Conservation (phyloP, 2,888 invertebrate species). For the Drosophila buzzatii region DNA sequence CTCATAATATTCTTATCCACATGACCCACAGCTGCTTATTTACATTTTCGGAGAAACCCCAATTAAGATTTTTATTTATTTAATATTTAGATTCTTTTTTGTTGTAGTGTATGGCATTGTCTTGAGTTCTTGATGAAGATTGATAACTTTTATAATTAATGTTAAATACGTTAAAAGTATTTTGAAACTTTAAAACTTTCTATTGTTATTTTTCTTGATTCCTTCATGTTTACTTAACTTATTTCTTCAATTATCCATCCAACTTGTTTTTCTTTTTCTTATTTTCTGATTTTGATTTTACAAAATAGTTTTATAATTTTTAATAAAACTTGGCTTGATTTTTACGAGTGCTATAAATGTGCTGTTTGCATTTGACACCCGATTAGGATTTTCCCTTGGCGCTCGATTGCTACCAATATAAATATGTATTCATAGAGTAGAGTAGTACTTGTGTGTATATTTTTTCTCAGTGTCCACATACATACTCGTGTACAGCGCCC, state of each 20-base stretch:
- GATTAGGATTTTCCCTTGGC: conserved; percentile 20
- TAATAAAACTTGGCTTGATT: conserved; percentile 17
- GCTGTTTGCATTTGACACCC: conserved; percentile 32
- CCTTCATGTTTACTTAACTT: neutral
- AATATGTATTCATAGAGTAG: neutral
- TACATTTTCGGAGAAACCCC: neutral
- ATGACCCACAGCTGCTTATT: neutral
- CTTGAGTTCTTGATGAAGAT: conserved; percentile 11
- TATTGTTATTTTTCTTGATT: neutral
- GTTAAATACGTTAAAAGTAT: conserved; percentile 5
- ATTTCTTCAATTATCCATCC: neutral
- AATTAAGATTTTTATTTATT: neutral
- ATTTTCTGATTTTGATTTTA: neutral
- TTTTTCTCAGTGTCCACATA: conserved; percentile 40
- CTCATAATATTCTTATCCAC: neutral
- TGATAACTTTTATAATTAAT: conserved; percentile 13
- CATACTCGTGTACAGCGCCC: neutral
- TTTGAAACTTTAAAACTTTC: conserved; percentile 12
- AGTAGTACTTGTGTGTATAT: neutral
- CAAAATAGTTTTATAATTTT: conserved; percentile 5
- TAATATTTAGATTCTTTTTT: neutral
- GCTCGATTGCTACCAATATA: neutral
- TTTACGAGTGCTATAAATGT: conserved; percentile 20
- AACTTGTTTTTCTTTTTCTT: neutral
- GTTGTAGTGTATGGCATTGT: conserved; percentile 10